These are phyloP conservation scores for Sphinx pinastri DNA, from an alignment of 2,888 invertebrate species.

Conservation along the genomic window DNA sequence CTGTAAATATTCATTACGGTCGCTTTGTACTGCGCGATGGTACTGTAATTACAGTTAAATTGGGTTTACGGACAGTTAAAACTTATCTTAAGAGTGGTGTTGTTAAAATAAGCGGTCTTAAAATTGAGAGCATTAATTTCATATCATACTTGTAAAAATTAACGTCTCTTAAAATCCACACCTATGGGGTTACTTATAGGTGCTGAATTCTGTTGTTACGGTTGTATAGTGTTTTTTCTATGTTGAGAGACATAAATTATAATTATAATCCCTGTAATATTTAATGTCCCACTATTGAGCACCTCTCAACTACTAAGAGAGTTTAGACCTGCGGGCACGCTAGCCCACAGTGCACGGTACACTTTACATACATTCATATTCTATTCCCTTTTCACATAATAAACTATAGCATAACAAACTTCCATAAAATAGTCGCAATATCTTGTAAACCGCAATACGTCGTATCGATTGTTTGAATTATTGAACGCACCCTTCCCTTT, in stretches of 20 bases:
- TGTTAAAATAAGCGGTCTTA: not conserved
- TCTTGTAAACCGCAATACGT: not conserved
- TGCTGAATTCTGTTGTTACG: too few species aligned
- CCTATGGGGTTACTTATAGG: too few species aligned
- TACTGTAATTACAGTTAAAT: constrained; percentile 19
- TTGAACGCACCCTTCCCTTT: constrained; percentile 6
- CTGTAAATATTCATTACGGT: constrained; percentile 9
- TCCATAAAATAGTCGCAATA: not conserved
- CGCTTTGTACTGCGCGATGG: not conserved
- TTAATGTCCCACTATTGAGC: not conserved
- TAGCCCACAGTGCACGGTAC: not conserved
- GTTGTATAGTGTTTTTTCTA: too few species aligned
- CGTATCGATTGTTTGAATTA: constrained; percentile 10
- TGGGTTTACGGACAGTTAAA: constrained; percentile 13
- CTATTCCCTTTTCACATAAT: too few species aligned
- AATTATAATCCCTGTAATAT: not conserved
- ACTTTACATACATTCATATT: too few species aligned
- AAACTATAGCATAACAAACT: too few species aligned
- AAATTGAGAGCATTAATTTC: not conserved
- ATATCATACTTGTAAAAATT: too few species aligned
- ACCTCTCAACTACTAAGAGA: not conserved
- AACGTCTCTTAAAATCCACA: too few species aligned
- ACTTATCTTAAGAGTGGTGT: not conserved
- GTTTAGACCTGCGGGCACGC: not conserved
- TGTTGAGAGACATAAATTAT: too few species aligned